Conservation (phyloP, 1,140 invertebrate species). For the Littorina saxatilis region DNA sequence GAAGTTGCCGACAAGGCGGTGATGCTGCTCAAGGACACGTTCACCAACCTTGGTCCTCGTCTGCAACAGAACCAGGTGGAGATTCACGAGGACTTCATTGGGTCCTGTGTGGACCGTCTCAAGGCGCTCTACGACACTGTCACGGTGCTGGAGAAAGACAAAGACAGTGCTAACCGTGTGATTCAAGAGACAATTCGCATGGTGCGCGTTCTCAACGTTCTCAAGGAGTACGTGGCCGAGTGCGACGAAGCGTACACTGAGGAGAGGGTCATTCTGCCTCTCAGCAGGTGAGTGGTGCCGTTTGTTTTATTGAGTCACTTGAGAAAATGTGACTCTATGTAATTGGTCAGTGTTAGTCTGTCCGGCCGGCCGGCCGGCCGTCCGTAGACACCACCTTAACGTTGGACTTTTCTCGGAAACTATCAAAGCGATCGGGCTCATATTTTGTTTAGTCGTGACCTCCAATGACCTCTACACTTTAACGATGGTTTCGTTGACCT, state of each 20-base stretch:
- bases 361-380: no score
- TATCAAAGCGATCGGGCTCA: no score
- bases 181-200: constrained; percentile 90
- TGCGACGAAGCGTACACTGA: constrained; percentile 94
- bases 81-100: constrained; percentile 94
- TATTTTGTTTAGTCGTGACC: no score
- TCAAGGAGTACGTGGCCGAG: constrained; percentile 96
- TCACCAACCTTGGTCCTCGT: constrained; percentile 92
- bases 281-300: constrained; percentile 86
- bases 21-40: constrained; percentile 93
- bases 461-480: no score
- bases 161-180: constrained; percentile 75
- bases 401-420: no score
- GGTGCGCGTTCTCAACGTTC: constrained; percentile 94
- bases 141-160: constrained; percentile 77
- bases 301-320: no score
- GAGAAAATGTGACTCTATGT: no score
- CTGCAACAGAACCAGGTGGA: constrained; percentile 85
- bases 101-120: constrained; percentile 91
- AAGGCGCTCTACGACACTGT: constrained; percentile 86
- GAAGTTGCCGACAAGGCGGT: constrained; percentile 95
- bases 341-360: no score
- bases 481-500: no score
- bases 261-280: constrained; percentile 91
- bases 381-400: no score